Evolutionary conservation across 2,888 invertebrate species (phyloP), one percentile per base, ranked within the genome.

Genomic region (Mythimna vitellina): DNA sequence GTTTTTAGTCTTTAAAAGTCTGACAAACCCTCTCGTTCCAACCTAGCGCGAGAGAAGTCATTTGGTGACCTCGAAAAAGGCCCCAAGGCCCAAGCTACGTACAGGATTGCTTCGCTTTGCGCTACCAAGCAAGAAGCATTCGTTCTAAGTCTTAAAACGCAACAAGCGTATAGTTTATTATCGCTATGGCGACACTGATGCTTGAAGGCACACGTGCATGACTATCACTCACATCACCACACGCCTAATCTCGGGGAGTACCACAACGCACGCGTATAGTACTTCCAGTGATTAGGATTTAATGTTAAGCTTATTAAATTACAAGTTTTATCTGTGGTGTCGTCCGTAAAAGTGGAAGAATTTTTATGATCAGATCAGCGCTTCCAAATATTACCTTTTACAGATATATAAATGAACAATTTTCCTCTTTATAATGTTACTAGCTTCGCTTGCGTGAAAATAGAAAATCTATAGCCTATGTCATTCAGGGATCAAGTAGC

Each of bases 181-280:
- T 63, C 46, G 35, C 46, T 10, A 53, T 42, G 12, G 54, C 54
- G 6, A 60, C 7, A 32, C 25, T 10, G 46, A 46, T 25, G 20
- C 8, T 46, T 46, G 42, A 29, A 63, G 35, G 6, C n/a, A 17
- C 46, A 32, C 46, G 63, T 64, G 64, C 64, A 20, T 56, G 54
- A 64, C 74, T 63, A 74, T 74, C 71, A 38, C 64, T 38, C 35
- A 51, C n/a, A 51, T 51, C 49, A 9, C n/a, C 8, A 51, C 49
- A 51, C 49, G n/a, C 8, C 9, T 51, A 51, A 51, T 20, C 49
- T 51, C 17, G 17, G 17, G n/a, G 49, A 51, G 49, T 51, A 51
- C 7, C 17, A 46, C 17, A 7, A 14, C 46, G 17, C 5, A 46
- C 46, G 17, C 17, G 20, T 35, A 63, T 54, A 29, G 25, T 64